phyloP scores from a whole-genome alignment of 1,140 invertebrate species.

The Drosophila sechellia region DNA sequence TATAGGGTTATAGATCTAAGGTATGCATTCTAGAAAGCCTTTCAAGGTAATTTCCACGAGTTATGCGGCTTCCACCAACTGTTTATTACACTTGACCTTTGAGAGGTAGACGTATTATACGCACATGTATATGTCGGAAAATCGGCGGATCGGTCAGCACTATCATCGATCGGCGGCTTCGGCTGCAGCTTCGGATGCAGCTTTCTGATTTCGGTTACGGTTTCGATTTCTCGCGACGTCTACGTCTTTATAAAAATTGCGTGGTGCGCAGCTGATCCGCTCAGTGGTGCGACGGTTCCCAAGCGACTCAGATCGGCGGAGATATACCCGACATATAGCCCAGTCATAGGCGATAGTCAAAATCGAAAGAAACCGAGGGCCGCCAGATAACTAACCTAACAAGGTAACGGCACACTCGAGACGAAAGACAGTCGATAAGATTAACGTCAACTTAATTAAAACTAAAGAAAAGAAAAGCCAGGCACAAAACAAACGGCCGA shows the following conservation, averaged over 20 bases:
- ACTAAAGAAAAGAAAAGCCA: slow-evolving; percentile 19
- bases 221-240: slow-evolving; percentile 14
- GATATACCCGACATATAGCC: not conserved
- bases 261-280: slow-evolving; percentile 57
- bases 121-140: not conserved
- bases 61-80: not conserved
- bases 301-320: slow-evolving; percentile 13
- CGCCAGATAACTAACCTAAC: not conserved
- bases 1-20: too few species aligned
- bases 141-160: not conserved
- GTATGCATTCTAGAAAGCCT: not conserved
- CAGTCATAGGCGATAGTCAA: not conserved
- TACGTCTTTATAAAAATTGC: slow-evolving; percentile 64
- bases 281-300: slow-evolving; percentile 50
- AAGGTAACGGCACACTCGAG: slow-evolving; percentile 31
- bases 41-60: not conserved
- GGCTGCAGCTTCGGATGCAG: slow-evolving; percentile 30
- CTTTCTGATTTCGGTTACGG: slow-evolving; percentile 10
- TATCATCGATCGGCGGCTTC: slow-evolving; percentile 9
- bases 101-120: not conserved
- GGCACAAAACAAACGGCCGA: slow-evolving; percentile 9
- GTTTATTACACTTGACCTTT: not conserved
- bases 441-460: slow-evolving; percentile 66
- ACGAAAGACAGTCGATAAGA: slow-evolving; percentile 54
- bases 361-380: not conserved